These are phyloP conservation scores for Protomyctophum bolini DNA, from an alignment of 2,113 vertebrate species.

Conservation along the genomic window DNA sequence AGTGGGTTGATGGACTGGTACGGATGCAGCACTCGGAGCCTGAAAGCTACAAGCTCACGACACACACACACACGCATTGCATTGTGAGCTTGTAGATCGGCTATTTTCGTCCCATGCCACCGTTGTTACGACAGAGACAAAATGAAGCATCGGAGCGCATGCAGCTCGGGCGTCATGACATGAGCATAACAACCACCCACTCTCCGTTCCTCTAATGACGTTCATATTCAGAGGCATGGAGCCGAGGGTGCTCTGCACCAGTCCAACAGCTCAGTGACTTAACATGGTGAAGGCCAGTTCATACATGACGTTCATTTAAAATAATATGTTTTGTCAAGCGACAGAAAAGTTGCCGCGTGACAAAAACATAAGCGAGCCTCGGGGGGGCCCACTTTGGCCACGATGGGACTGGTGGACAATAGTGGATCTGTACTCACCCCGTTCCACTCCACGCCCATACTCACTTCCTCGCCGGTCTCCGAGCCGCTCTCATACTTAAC, in stretches of 20 bases:
- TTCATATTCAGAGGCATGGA: neutral
- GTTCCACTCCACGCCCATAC: slow-evolving; percentile 96
- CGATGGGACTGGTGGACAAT: slow-evolving; percentile 32
- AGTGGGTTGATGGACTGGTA: slow-evolving; percentile 42
- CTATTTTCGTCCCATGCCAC: no score
- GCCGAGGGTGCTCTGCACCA: slow-evolving; percentile 27
- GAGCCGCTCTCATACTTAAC: slow-evolving; percentile 94
- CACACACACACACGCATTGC: no score
- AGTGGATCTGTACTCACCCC: slow-evolving; percentile 97
- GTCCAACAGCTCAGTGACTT: slow-evolving; percentile 29
- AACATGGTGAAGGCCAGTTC: no score
- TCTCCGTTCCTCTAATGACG: neutral
- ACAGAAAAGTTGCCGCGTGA: no score
- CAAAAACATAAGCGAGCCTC: no score
- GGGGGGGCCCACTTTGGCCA: no score
- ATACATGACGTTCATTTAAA: no score
- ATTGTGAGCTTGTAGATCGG: no score
- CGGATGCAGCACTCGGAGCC: slow-evolving; percentile 16
- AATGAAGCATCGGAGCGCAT: no score
- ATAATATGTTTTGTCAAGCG: no score
- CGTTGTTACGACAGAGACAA: no score
- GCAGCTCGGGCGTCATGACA: neutral
- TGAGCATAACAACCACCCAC: neutral
- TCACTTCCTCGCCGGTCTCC: slow-evolving; percentile 95
- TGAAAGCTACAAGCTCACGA: neutral